Base-by-base conservation (phyloP, 2,797 vertebrate genomes). In the Eospalax fontanierii region DNA sequence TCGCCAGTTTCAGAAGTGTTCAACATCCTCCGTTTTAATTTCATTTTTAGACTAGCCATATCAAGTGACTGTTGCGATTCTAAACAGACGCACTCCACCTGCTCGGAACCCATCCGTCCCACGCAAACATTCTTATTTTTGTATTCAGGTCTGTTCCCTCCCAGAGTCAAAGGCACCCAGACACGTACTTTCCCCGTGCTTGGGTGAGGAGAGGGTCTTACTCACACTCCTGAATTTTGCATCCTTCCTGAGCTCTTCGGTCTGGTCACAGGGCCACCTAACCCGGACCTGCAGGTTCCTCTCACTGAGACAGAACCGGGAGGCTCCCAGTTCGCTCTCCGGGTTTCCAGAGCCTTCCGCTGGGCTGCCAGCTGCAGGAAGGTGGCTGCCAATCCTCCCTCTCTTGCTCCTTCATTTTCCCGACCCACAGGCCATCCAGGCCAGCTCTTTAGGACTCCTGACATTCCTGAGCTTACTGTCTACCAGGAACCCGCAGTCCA, bases 141-240 rank as follows among this genome's bases (percentile, higher is more conserved):
- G 46, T 74, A 35, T 59, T 28, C 26, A 30, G 59, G 38, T 68
- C 70, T 19, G 15, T 33, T 80, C 90, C 78, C 61, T 92, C 74
- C 40, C 6, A 4, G 68, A 83, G 78, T 33, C n/a, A n/a, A n/a
- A n/a, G n/a, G n/a, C n/a, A n/a, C n/a, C n/a, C n/a, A n/a, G n/a
- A n/a, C n/a, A n/a, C n/a, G n/a, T n/a, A n/a, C 33, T 73, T 26
- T 73, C 81, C 28, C 33, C 18, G 30, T 40, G 24, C 8, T 0
- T 0, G 1, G 80, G 18, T 0, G 0, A 54, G 35, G 26, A 24
- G 24, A 9, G 65, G 35, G 35, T 21, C 38, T 0, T 35, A 5
- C 35, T 73, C 61, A 14, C 2, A 4, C 9, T 43, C 54, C 50
- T 30, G 9, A 26, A n/a, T 19, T 26, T 35, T 83, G 83, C 33